These are phyloP conservation scores for Strix aluco DNA, from an alignment of 2,113 vertebrate species.

Conservation along the genomic window DNA sequence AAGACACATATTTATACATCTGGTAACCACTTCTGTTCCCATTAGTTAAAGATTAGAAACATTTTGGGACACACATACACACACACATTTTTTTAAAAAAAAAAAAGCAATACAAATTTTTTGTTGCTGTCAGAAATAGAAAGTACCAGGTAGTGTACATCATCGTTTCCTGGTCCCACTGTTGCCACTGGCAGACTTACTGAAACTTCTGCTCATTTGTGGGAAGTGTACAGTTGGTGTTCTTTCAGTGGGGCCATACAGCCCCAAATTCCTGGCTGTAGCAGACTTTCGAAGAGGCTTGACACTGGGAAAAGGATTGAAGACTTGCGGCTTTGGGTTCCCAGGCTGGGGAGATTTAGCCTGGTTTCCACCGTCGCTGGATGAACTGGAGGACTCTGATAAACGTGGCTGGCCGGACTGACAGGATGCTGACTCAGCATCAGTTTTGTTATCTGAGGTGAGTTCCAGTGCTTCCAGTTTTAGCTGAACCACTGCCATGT, in stretches of 20 bases:
- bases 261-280: constrained; percentile 91
- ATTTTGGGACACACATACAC: neutral
- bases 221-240: constrained; percentile 92
- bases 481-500: constrained; percentile 74
- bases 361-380: constrained; percentile 60
- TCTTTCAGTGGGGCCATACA: constrained; percentile 92
- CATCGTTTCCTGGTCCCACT: constrained; percentile 81
- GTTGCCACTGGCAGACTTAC: constrained; percentile 64
- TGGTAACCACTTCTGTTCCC: neutral
- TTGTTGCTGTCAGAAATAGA: neutral
- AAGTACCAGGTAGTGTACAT: neutral
- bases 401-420: constrained; percentile 16
- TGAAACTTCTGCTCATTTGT: constrained; percentile 89
- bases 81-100: neutral
- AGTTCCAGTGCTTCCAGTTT: constrained; percentile 82
- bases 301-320: constrained; percentile 91
- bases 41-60: neutral
- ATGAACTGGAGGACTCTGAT: constrained; percentile 64
- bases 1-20: neutral
- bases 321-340: constrained; percentile 74
- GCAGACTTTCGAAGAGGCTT: constrained; percentile 92
- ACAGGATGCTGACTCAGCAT: constrained; percentile 1
- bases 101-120: neutral
- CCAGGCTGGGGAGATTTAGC: constrained; percentile 59
- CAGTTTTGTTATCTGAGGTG: neutral